These are phyloP conservation scores for Oithona nana DNA, from an alignment of 2,888 invertebrate genomes.

Conservation along the genomic window DNA sequence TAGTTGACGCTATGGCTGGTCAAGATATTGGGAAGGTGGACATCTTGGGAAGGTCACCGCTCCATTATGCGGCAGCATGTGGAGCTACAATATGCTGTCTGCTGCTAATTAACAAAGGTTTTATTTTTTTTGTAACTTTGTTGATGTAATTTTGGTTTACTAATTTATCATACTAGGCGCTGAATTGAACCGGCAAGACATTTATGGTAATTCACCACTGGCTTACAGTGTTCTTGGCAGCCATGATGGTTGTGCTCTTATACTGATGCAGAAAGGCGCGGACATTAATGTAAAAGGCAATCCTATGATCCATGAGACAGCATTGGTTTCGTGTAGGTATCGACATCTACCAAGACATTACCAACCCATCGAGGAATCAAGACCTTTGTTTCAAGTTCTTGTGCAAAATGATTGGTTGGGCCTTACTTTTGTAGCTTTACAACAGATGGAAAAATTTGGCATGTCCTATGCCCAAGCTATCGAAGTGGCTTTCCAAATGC, in stretches of 20 bases:
- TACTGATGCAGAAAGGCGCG: conserved; percentile 22
- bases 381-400: conserved; percentile 24
- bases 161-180: conserved; percentile 19
- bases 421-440: conserved; percentile 31
- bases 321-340: not conserved
- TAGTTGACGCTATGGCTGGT: conserved; percentile 27
- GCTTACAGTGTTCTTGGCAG: conserved; percentile 29
- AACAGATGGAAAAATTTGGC: conserved; percentile 26
- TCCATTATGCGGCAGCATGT: conserved; percentile 30
- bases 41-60: conserved; percentile 26
- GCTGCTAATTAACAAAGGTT: conserved; percentile 21
- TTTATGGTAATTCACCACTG: conserved; percentile 31
- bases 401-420: conserved; percentile 32
- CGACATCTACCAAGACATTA: not conserved
- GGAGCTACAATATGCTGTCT: conserved; percentile 33
- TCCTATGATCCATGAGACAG: not conserved
- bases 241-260: conserved; percentile 28
- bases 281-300: conserved; percentile 20
- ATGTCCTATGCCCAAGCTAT: conserved; percentile 26
- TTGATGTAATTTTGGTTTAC: not conserved
- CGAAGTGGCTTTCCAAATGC: conserved; percentile 29
- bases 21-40: conserved; percentile 26
- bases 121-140: not conserved
- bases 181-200: conserved; percentile 26
- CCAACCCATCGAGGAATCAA: conserved; percentile 16